A percentile compares a stretch with the other conserved stretches of the same genome.
phyloP scores from a whole-genome alignment of 1,140 invertebrate species.

The Chymomyza costata region DNA sequence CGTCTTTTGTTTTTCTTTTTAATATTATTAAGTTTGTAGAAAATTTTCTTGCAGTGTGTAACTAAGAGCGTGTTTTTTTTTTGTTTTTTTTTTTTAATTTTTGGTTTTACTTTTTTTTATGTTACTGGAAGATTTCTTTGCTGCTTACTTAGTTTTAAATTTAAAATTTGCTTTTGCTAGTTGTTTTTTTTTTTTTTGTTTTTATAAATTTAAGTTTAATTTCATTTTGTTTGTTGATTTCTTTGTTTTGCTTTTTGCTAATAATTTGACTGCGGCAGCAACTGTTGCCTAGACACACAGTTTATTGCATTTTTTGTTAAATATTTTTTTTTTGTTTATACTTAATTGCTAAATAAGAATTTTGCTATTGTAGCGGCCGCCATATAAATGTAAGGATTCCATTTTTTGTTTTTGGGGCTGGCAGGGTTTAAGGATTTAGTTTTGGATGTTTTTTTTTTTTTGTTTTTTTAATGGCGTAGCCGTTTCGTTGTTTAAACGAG shows the following conservation, averaged over 20 bases:
- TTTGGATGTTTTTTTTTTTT: no score
- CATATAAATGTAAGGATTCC: no score
- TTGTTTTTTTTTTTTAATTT: constrained; percentile 17
- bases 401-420: constrained; percentile 1
- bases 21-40: constrained; percentile 37
- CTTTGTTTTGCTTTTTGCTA: constrained; percentile 60
- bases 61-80: constrained; percentile 44
- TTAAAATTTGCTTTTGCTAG: constrained; percentile 59
- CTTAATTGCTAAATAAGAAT: constrained; percentile 71
- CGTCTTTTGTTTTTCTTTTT: no score
- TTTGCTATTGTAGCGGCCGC: constrained; percentile 58
- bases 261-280: constrained; percentile 49
- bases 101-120: constrained; percentile 32
- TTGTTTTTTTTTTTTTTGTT: constrained; percentile 18
- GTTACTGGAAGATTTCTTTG: constrained; percentile 67
- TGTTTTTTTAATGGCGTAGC: no score
- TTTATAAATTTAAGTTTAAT: constrained; percentile 28
- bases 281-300: constrained; percentile 11
- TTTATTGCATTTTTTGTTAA: constrained; percentile 3
- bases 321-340: constrained; percentile 33
- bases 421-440: constrained; percentile 2
- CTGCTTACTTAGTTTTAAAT: constrained; percentile 66
- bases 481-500: constrained; percentile 53
- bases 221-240: constrained; percentile 47
- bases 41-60: constrained; percentile 61